A percentile compares a stretch with the other conserved stretches of the same genome.
phyloP scores from a whole-genome alignment of 2,888 invertebrate genomes.

The Pseudoips prasinana region DNA sequence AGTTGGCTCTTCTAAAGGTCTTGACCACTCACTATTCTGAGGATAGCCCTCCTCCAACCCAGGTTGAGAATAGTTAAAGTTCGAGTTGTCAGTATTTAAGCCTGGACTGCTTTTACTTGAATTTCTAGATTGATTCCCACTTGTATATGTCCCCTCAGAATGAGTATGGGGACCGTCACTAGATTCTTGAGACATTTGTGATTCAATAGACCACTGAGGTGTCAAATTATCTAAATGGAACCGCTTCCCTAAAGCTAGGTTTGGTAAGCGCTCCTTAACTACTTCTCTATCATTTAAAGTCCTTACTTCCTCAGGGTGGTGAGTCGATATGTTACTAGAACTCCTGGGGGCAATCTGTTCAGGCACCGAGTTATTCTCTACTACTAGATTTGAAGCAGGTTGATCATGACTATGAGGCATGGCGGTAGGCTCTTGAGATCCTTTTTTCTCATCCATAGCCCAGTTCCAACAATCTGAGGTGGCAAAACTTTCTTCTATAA shows the following conservation, averaged over 20 bases:
- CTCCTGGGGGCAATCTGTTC: slow-evolving; percentile 33
- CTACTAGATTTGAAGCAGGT: slow-evolving; percentile 30
- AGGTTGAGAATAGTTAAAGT: slow-evolving; percentile 63
- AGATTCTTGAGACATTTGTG: slow-evolving; percentile 85
- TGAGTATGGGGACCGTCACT: slow-evolving; percentile 83
- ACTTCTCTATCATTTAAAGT: slow-evolving; percentile 65
- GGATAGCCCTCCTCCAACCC: slow-evolving; percentile 49
- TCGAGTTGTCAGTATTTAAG: slow-evolving; percentile 61
- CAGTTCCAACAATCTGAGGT: slow-evolving; percentile 84
- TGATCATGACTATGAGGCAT: slow-evolving; percentile 31
- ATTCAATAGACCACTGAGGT: slow-evolving; percentile 86
- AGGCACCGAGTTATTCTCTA: slow-evolving; percentile 37
- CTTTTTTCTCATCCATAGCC: slow-evolving; percentile 77
- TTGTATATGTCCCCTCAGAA: slow-evolving; percentile 83
- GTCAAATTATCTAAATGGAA: slow-evolving; percentile 70
- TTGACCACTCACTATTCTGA: slow-evolving; percentile 57
- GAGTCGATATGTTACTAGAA: slow-evolving; percentile 32
- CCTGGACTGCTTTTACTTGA: slow-evolving; percentile 74
- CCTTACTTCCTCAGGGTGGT: slow-evolving; percentile 52
- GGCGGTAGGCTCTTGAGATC: slow-evolving; percentile 30
- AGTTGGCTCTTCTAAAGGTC: slow-evolving; percentile 47
- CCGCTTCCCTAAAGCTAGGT: slow-evolving; percentile 67
- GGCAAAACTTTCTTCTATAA: slow-evolving; percentile 82
- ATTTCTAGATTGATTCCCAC: slow-evolving; percentile 81
- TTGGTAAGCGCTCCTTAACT: slow-evolving; percentile 66